A percentile compares a stretch with the other conserved stretches of the same genome.
phyloP scores from a whole-genome alignment of 2,797 vertebrate genomes.

The Macropodus opercularis region DNA sequence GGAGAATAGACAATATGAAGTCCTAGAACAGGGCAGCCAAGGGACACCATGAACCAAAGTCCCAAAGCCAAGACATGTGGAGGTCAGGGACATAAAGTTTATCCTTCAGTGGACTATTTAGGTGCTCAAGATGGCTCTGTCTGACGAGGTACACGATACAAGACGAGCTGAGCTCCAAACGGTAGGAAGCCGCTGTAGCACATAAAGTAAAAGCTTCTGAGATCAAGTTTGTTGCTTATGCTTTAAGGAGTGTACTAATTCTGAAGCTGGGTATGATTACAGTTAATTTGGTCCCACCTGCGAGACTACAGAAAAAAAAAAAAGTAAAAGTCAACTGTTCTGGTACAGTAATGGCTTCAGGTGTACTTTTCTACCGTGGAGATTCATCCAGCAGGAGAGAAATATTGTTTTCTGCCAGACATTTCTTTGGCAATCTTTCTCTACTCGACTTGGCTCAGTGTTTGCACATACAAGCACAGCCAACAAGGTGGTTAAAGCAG shows the following conservation, averaged over 20 bases:
- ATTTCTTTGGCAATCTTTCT: constrained; percentile 79
- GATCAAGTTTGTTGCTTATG: constrained; percentile 20
- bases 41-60: constrained; percentile 58
- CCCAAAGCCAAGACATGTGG: constrained; percentile 49
- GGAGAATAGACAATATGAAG: constrained; percentile 60
- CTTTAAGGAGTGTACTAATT: constrained; percentile 34
- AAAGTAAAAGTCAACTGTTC: constrained; percentile 70
- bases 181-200: background rate
- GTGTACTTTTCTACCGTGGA: constrained; percentile 74
- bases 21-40: constrained; percentile 56
- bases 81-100: constrained; percentile 64
- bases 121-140: constrained; percentile 30
- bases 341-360: constrained; percentile 77
- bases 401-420: constrained; percentile 74
- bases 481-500: constrained; percentile 77
- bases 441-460: constrained; percentile 74
- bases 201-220: constrained; percentile 21
- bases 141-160: constrained; percentile 12
- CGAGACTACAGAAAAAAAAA: constrained; percentile 54
- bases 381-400: constrained; percentile 77
- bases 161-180: background rate
- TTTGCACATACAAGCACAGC: constrained; percentile 57
- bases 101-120: constrained; percentile 53
- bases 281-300: constrained; percentile 65
- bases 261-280: constrained; percentile 59